A percentile compares a stretch with the other conserved stretches of the same genome.
Evolutionary conservation across 2,888 invertebrate genomes (phyloP).

Genomic region (Stenodema calcarata): DNA sequence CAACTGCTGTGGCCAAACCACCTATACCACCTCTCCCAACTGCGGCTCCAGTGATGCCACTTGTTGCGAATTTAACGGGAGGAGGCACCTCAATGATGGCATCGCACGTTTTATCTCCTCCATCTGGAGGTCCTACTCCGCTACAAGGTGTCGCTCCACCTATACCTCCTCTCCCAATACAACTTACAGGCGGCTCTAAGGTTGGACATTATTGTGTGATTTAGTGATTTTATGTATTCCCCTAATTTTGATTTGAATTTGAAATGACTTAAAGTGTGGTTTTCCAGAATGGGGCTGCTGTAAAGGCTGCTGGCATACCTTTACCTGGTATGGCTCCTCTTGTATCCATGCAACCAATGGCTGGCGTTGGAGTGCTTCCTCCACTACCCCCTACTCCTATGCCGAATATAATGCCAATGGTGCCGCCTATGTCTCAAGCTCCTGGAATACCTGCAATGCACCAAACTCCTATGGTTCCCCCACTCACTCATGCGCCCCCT

Average conservation of each 20-base stretch:
- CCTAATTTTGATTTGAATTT: background rate
- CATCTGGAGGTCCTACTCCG: constrained; percentile 59
- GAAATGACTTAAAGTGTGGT: background rate
- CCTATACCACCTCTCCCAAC: constrained; percentile 55
- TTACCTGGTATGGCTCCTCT: constrained; percentile 17
- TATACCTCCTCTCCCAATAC: constrained; percentile 49
- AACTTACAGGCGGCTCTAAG: constrained; percentile 39
- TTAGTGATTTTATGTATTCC: background rate
- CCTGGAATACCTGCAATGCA: constrained; percentile 33
- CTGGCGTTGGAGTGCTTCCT: background rate
- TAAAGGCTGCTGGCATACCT: constrained; percentile 12
- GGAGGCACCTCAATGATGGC: constrained; percentile 60
- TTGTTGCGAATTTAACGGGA: constrained; percentile 59
- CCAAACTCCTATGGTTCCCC: constrained; percentile 46
- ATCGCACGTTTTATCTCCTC: constrained; percentile 61
- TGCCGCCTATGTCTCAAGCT: constrained; percentile 46
- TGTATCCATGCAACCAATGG: constrained; percentile 24
- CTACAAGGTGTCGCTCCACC: constrained; percentile 38
- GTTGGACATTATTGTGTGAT: background rate
- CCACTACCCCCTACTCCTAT: constrained; percentile 46
- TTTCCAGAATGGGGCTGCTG: background rate
- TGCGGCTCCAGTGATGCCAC: constrained; percentile 1
- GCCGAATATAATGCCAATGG: constrained; percentile 19
- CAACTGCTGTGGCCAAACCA: constrained; percentile 50
- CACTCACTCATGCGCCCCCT: constrained; percentile 53